phyloP scores from a whole-genome alignment of 2,888 invertebrate genomes.

The Acleris cristana region DNA sequence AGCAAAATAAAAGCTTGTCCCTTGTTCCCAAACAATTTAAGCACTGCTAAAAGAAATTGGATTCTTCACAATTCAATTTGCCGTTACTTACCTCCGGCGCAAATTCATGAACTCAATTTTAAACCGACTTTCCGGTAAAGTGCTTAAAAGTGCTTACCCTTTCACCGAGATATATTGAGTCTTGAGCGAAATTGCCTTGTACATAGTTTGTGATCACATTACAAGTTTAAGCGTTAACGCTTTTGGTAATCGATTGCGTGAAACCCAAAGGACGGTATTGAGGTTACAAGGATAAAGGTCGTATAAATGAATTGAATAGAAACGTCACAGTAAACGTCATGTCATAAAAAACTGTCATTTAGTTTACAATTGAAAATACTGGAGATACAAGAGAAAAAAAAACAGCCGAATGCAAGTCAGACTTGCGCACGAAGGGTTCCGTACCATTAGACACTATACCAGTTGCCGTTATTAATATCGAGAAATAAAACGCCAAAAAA shows the following conservation, averaged over 20 bases:
- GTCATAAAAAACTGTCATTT: too few species aligned
- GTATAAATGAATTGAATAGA: too few species aligned
- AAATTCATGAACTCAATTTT: conserved; percentile 37
- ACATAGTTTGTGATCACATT: conserved; percentile 41
- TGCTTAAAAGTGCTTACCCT: conserved; percentile 35
- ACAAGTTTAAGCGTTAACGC: conserved; percentile 43
- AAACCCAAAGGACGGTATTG: too few species aligned
- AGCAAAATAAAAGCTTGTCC: background rate
- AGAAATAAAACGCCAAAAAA: too few species aligned
- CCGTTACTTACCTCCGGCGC: conserved; percentile 31
- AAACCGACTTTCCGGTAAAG: conserved; percentile 37
- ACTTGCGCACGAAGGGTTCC: too few species aligned
- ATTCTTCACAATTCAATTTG: conserved; percentile 33
- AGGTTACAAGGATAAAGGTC: too few species aligned
- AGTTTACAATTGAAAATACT: too few species aligned
- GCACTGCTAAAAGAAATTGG: conserved; percentile 26
- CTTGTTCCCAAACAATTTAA: conserved; percentile 9
- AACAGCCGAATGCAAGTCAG: too few species aligned
- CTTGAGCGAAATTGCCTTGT: conserved; percentile 42
- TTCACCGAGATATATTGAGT: conserved; percentile 41
- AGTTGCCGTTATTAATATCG: too few species aligned
- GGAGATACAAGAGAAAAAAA: too few species aligned
- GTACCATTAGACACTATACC: too few species aligned
- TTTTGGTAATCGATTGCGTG: background rate
- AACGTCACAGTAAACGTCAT: too few species aligned